Base-by-base conservation (phyloP, 2,888 invertebrate genomes). In the Leptopterna dolabrata region DNA sequence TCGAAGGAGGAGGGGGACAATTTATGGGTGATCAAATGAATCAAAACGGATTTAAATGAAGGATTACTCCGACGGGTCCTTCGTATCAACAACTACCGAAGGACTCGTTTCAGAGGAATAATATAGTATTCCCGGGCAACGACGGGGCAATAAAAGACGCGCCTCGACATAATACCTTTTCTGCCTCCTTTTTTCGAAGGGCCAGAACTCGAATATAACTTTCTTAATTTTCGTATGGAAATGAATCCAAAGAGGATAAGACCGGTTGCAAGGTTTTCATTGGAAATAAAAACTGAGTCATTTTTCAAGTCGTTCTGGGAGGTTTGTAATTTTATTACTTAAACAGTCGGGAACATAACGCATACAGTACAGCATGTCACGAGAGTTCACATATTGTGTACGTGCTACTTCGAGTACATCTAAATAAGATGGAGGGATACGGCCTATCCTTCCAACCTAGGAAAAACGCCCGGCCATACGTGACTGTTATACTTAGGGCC, bases 1-100 rank as follows among this genome's bases (percentile, higher is more conserved):
- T 19, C 3, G 24, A 63, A 63, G 16, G 0, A 2, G 3, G 47
- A 2, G 29, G 14, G 30, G n/a, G 41, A 9, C 30, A 76, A 85
- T 85, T 85, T 85, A 85, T 73, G 85, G 85, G 76, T 30, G 76
- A 73, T 85, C 85, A 83, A 73, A 85, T 85, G 85, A 85, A 85
- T 85, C 85, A 85, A 85, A 85, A 73, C 29, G 85, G 85, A 85
- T 85, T 85, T 85, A 85, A 85, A 85, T 85, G 85, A 85, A 85
- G 85, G 85, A 85, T 85, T 85, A 85, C 85, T 19, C 14, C 41
- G 76, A 36, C 30, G 51, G 16, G 29, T 55, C 36, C n/a, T 30
- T 36, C 30, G 29, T 81, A 55, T 81, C 81, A 76, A 51, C 55
- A 80, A 27, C 55, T 76, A 7, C 41, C 36, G 4, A 36, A 36